phyloP scores from a whole-genome alignment of 2,888 invertebrate species.

The Dione vanillae region DNA sequence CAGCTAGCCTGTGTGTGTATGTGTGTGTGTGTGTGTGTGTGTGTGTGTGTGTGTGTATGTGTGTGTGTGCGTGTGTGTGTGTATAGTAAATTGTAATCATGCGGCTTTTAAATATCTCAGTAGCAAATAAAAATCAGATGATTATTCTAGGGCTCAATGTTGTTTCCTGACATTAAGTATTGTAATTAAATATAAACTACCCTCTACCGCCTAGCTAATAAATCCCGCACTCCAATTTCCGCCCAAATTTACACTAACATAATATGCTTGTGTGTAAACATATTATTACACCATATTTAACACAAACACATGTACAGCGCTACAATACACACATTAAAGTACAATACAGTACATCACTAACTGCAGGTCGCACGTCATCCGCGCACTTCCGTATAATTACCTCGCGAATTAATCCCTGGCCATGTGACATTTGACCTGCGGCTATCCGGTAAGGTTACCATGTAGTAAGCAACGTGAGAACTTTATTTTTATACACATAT shows the following conservation, averaged over 20 bases:
- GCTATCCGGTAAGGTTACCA: conserved; percentile 37
- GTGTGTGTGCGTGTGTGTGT: too few relatives aligned
- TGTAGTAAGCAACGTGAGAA: conserved; percentile 11
- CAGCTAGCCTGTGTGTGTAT: too few relatives aligned
- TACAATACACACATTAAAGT: too few relatives aligned
- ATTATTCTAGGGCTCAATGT: neutral
- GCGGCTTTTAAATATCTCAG: too few relatives aligned
- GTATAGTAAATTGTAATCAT: too few relatives aligned
- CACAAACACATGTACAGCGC: neutral
- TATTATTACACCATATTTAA: neutral
- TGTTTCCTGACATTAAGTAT: neutral
- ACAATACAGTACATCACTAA: neutral
- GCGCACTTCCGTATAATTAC: conserved; percentile 62
- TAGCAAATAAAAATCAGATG: neutral
- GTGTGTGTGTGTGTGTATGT: too few relatives aligned
- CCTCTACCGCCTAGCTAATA: too few relatives aligned
- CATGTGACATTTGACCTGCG: conserved; percentile 72
- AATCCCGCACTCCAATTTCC: too few relatives aligned
- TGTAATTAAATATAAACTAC: neutral
- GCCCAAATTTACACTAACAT: neutral
- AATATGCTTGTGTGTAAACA: too few relatives aligned
- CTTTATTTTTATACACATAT: too few relatives aligned
- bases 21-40: too few relatives aligned
- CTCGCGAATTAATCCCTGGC: conserved; percentile 71
- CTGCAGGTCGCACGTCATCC: conserved; percentile 31